phyloP scores from a whole-genome alignment of 2,113 vertebrate genomes.

The Phrynocephalus versicolor region DNA sequence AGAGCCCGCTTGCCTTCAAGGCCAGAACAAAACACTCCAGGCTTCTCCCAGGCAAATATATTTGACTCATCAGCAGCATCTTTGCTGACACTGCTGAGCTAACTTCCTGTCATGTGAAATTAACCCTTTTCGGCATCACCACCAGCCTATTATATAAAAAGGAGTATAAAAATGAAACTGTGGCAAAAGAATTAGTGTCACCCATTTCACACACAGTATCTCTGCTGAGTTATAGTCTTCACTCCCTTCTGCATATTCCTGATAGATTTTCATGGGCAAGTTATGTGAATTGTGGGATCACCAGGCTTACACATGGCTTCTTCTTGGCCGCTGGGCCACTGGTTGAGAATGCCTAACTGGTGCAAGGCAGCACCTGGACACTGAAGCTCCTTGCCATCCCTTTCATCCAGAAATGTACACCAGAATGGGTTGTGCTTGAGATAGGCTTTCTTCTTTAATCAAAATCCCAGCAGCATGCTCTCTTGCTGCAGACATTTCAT shows the following conservation, averaged over 20 bases:
- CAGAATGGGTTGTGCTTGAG: conserved; percentile 28
- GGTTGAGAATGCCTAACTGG: neutral
- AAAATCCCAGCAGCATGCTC: conserved; percentile 16
- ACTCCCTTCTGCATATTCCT: neutral
- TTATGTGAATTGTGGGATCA: neutral
- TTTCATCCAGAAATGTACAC: conserved; percentile 9
- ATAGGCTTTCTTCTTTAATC: conserved; percentile 45
- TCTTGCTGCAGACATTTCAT: conserved; percentile 42
- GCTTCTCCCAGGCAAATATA: too few relatives aligned
- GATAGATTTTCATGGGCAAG: too few relatives aligned
- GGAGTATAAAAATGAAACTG: neutral
- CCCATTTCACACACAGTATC: too few relatives aligned
- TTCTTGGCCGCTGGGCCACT: neutral
- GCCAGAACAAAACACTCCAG: too few relatives aligned
- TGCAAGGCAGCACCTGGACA: neutral
- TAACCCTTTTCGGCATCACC: too few relatives aligned
- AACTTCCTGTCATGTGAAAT: too few relatives aligned
- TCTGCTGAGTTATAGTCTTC: neutral
- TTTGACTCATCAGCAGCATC: too few relatives aligned
- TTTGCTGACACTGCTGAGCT: too few relatives aligned
- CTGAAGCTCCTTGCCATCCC: conserved; percentile 9
- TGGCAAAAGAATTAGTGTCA: neutral
- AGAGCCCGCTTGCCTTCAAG: too few relatives aligned
- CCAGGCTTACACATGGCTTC: neutral
- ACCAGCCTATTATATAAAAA: too few relatives aligned